Evolutionary conservation across 2,888 invertebrate genomes (phyloP), one percentile per base, ranked within the genome.

Genomic region (Thera obeliscata): DNA sequence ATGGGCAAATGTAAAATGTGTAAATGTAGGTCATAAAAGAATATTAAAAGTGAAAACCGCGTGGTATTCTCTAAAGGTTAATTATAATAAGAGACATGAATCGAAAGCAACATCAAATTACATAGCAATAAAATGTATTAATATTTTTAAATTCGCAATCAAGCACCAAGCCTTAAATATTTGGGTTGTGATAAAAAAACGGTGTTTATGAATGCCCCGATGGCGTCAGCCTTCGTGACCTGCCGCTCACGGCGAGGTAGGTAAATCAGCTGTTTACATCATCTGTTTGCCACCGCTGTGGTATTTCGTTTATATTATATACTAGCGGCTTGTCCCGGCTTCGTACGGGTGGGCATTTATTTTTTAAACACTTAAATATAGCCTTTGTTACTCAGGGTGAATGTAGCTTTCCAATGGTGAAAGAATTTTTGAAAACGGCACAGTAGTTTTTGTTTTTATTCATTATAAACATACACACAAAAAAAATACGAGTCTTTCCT

Each of bases 161-260:
- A 52, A 52, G 60, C 11, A 52, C 66, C 64, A 56, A 61, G 49
- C 56, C 63, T 62, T 33, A 66, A 56, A 64, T 67, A 66, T 66
- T 66, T 57, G 46, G 8, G 54, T 38, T 33, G 63, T 67, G 63
- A 67, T 56, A 72, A 74, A 74, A 66, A 57, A 66, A 46, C 52
- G 48, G 56, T 61, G 58, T 74, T 72, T 66, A 67, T 55, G 54
- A 64, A 64, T 9, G 9, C 58, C 63, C 9, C 58, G 75, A 77
- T 79, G 80, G 73, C 80, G 81, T 78, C 79, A 79, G 65, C 58
- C 61, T 73, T 78, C 81, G 80, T 80, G 80, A 81, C 78, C 76
- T 66, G 76, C 74, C 76, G 66, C 69, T 77, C 70, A 73, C 56
- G 54, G 56, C 57, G 59, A 38, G 56, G 49, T 46, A 52, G 57